phyloP scores from a whole-genome alignment of 2,797 vertebrate genomes.

The Channa striata region DNA sequence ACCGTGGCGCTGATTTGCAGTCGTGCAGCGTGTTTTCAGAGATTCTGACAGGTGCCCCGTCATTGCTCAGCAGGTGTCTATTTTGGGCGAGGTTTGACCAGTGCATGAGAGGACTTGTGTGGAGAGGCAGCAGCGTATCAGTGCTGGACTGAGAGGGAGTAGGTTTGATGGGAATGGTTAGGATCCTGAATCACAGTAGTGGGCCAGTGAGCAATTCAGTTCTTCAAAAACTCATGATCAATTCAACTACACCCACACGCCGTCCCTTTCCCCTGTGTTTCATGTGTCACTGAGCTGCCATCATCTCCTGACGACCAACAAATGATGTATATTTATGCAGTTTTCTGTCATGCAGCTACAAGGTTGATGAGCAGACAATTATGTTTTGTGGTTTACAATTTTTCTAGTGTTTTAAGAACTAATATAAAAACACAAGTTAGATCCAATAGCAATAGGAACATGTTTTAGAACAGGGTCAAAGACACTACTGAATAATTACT shows the following conservation, averaged over 20 bases:
- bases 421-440: no score
- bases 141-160: slow-evolving; percentile 14
- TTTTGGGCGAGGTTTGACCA: slow-evolving; percentile 61
- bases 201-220: slow-evolving; percentile 18
- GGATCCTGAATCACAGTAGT: slow-evolving; percentile 53
- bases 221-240: slow-evolving; percentile 53
- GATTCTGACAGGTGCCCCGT: slow-evolving; percentile 61
- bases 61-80: slow-evolving; percentile 69
- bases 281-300: slow-evolving; percentile 34
- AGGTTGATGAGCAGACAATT: no score
- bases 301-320: slow-evolving; percentile 15
- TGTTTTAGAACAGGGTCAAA: no score
- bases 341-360: no score
- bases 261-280: slow-evolving; percentile 11
- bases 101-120: slow-evolving; percentile 8
- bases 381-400: no score
- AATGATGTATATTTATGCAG: neutral
- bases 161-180: slow-evolving; percentile 12
- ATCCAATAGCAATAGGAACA: no score
- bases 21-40: slow-evolving; percentile 40
- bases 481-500: no score
- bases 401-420: no score
- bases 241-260: slow-evolving; percentile 38
- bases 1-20: slow-evolving; percentile 28
- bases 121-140: neutral